Conservation (phyloP, 2,113 vertebrate species). For the Hyperoodon ampullatus region DNA sequence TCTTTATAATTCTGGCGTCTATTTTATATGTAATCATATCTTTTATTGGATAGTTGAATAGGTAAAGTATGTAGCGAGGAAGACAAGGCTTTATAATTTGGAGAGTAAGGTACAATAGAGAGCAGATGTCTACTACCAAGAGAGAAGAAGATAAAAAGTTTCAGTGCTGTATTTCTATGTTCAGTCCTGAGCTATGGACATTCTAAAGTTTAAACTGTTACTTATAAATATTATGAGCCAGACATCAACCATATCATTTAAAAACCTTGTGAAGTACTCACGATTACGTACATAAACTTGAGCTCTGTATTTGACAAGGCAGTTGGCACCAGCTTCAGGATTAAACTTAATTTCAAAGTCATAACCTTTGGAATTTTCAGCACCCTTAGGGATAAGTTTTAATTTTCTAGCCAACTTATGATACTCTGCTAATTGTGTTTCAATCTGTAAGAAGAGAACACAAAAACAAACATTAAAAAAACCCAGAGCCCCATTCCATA, state of each 20-base stretch:
- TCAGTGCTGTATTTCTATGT: background rate
- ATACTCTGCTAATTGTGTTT: conserved; percentile 92
- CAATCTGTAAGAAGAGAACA: conserved; percentile 84
- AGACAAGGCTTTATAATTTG: background rate
- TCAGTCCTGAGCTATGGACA: background rate
- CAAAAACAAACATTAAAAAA: conserved; percentile 27
- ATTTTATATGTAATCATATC: background rate
- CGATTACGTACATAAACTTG: conserved; percentile 90
- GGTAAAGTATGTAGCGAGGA: background rate
- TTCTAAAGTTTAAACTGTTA: background rate
- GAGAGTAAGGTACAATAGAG: background rate
- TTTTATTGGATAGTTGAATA: background rate
- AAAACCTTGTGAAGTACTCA: conserved; percentile 1
- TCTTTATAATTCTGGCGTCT: background rate
- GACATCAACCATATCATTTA: background rate
- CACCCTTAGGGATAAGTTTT: conserved; percentile 93
- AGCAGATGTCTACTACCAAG: background rate
- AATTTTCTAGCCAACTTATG: conserved; percentile 96
- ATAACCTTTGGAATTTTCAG: conserved; percentile 93
- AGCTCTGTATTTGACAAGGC: conserved; percentile 88
- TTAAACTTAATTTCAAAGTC: conserved; percentile 94
- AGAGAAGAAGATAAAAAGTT: background rate
- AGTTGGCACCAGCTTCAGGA: conserved; percentile 86
- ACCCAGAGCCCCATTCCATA: background rate
- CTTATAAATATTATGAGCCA: background rate